Base-by-base conservation (phyloP, 2,113 vertebrate genomes). In the Athene cunicularia region DNA sequence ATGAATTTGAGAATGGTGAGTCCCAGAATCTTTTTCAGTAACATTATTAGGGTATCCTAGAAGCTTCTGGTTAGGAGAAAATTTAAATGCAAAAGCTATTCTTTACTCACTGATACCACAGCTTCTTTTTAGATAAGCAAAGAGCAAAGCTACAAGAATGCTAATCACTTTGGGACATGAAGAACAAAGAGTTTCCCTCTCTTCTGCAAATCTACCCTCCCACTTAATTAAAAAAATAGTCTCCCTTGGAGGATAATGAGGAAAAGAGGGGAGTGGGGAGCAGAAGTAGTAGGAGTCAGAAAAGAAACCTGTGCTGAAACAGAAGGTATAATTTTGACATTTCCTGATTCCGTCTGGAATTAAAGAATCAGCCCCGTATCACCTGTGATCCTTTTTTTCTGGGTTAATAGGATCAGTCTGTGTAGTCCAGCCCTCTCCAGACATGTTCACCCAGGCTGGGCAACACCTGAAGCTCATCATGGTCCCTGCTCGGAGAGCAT, bases 161-260 rank as follows among this genome's bases (percentile, higher is more conserved):
- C 45, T 95, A 75, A 95, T 86, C 73, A 87, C 47, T 72, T 79
- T 41, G 19, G 14, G 58, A 91, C 33, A 77, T 0, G 3, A 86
- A 87, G 90, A 95, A 97, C 56, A 95, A 94, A 96, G 88, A 26
- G 12, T 67, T 88, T 35, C 41, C 3, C n/a, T 88, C 23, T 80
- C 56, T 75, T 56, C 55, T 88, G 62, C 30, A 80, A 90, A 64
- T 30, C 41, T 71, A 58, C 23, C 37, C 64, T 92, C 64, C 43
- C 33, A 95, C 35, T 81, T 87, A 84, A 88, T 93, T 91, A 84
- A 95, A 95, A 39, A 96, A 92, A 67, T 52, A 55, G 21, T 60
- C 21, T 86, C 43, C 27, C n/a, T 45, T 64, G 47, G 24, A 88
- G 17, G 35, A 79, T 27, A 86, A 88, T 30, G 23, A 89, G 50